Conservation (phyloP, 1,140 invertebrate species). For the Mercenaria mercenaria region DNA sequence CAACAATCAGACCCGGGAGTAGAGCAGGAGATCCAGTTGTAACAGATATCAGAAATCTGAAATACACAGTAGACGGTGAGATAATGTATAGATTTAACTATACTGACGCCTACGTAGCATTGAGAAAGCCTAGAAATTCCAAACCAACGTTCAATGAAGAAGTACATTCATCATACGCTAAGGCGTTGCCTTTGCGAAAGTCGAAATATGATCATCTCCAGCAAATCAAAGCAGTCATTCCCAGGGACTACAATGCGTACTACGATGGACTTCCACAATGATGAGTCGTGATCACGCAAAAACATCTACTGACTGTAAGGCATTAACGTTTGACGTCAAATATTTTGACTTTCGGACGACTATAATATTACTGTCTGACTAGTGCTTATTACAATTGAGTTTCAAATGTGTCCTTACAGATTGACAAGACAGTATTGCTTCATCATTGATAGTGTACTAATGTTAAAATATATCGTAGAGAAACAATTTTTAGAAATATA, state of each 20-base stretch:
- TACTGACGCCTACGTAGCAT: background rate
- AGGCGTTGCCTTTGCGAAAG: slow-evolving; percentile 15
- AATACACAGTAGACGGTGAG: slow-evolving; percentile 51
- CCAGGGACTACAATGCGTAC: slow-evolving; percentile 32
- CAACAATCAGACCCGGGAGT: slow-evolving; percentile 31
- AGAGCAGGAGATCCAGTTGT: slow-evolving; percentile 39
- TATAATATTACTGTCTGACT: too few relatives aligned
- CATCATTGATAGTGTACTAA: too few relatives aligned
- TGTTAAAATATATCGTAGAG: too few relatives aligned
- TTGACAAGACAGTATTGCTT: too few relatives aligned
- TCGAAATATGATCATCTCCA: slow-evolving; percentile 48
- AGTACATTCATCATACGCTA: background rate
- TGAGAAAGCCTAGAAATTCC: slow-evolving; percentile 16
- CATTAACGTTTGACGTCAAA: too few relatives aligned
- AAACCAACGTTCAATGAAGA: background rate
- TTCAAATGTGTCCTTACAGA: too few relatives aligned
- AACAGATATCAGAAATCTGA: slow-evolving; percentile 32
- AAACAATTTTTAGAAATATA: too few relatives aligned
- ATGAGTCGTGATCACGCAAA: too few relatives aligned
- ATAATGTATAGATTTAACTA: slow-evolving; percentile 47
- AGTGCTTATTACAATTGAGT: too few relatives aligned
- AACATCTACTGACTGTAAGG: too few relatives aligned
- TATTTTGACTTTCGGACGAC: too few relatives aligned
- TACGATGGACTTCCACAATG: slow-evolving; percentile 48
- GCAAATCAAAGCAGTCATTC: slow-evolving; percentile 32